Base-by-base conservation (phyloP, 2,888 invertebrate genomes). In the Anthophora plumipes region DNA sequence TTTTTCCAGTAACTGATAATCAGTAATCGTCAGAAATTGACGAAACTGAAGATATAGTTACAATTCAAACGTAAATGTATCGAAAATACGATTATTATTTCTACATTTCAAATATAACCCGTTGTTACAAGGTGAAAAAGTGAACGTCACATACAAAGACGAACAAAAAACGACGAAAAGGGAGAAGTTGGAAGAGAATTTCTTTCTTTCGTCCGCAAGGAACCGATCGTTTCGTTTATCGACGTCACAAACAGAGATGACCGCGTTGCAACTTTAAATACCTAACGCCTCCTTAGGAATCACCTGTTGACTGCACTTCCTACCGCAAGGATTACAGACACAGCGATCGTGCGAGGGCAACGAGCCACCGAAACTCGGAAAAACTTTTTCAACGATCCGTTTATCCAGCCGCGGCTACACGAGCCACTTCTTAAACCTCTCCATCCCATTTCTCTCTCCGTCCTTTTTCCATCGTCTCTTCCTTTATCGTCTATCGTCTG, bases 291-390 rank as follows among this genome's bases (percentile, higher is more conserved):
- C 71, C 80, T 82, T 85, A 74, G 67, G 82, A 83, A 80, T 88
- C 87, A 89, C 88, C 88, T 89, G 88, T 88, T 88, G 88, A 84
- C 87, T 83, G 81, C 73, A 82, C 81, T 84, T 85, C 84, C 82
- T 84, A 72, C 80, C 83, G 77, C 80, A 80, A 80, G 79, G 81
- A 88, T 87, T 82, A 87, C 84, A 85, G 85, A 76, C 80, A 78
- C 79, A 31, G 60, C 60, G 74, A 83, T 76, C 72, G 75, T 66
- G 79, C 72, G 75, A 72, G 75, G n/a, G 39, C 59, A 43, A 48
- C 52, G 20, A 57, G 72, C 46, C 68, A 41, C 63, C 64, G 70
- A 60, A 76, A 80, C 75, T 68, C 52, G 77, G 70, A 54, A 57
- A 77, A 84, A 87, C 77, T 85, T 87, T 85, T 80, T 70, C 80